Evolutionary conservation across 2,797 vertebrate species (phyloP), one percentile per base, ranked within the genome.

Genomic region (Vespertilio murinus): DNA sequence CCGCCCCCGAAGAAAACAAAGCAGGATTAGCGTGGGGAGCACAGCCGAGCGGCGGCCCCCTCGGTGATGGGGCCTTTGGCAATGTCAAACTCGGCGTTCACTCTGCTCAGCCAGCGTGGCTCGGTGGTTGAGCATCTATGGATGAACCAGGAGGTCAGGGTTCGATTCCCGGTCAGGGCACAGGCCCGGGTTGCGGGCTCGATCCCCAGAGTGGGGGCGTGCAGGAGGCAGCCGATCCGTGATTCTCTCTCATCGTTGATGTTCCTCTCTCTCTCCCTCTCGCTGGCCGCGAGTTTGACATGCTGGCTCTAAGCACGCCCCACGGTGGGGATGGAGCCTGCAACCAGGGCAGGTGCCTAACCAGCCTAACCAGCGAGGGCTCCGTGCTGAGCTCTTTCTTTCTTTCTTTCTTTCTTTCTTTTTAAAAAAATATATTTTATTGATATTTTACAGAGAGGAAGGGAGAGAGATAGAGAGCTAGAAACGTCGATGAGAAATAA

Each of bases 1-100:
- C 65, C 23, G 67, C 65, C 42, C 42, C 61, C 25, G 69, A 69
- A 69, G 38, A 74, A 94, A 89, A 91, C 73, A 93, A 78, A 90
- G 87, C 17, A n/a, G 35, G 77, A 25, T 42, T 12, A n/a, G 0
- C 47, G 49, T 20, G 0, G 23, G 49, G 75, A 59, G 59, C 22
- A 28, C 35, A 61, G 45, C 8, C n/a, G 13, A 40, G 78, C 3
- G 65, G 47, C 38, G 73, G 49, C 42, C 45, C 52, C 83, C 16
- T 33, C 0, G 13, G 16, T n/a, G 33, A 13, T 0, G 10, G 6
- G 9, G 5, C 65, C 64, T 67, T 20, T 25, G 3, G 23, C 35
- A 90, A 94, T 69, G 77, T 78, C 77, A 70, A 70, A 65, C 28
- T 25, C n/a, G 8, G 45, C 25, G 54, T 6, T 8, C 5, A 3